phyloP scores from a whole-genome alignment of 1,140 invertebrate species.

The Macrocentrus cingulum region DNA sequence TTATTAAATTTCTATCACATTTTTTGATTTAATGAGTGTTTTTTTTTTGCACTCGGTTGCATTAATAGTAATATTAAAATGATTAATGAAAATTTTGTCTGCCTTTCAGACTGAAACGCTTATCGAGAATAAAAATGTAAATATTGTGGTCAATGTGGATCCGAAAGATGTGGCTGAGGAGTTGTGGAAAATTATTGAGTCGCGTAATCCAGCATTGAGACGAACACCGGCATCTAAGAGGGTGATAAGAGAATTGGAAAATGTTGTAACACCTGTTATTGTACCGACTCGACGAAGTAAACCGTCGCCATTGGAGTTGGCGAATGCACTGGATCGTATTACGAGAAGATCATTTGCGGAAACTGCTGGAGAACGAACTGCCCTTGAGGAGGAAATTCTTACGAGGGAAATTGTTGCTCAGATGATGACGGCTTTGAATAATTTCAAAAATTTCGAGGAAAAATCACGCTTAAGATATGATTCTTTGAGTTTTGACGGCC shows the following conservation, averaged over 20 bases:
- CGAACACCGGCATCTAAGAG: neutral
- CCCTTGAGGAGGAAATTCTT: conserved; percentile 32
- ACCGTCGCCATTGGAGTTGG: conserved; percentile 25
- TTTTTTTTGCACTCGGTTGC: too few relatives aligned
- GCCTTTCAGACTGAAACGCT: conserved; percentile 28
- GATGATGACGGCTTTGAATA: conserved; percentile 31
- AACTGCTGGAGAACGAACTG: neutral
- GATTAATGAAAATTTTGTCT: conserved; percentile 1
- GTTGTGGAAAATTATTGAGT: conserved; percentile 37
- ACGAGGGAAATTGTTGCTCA: conserved; percentile 29
- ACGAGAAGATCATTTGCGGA: conserved; percentile 25
- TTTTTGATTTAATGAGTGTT: too few relatives aligned
- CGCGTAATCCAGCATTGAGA: conserved; percentile 3
- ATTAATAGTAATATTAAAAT: too few relatives aligned
- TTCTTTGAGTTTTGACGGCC: too few relatives aligned
- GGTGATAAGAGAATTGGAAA: conserved; percentile 23
- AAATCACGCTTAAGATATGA: neutral
- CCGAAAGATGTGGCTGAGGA: conserved; percentile 33
- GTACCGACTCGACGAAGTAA: conserved; percentile 20
- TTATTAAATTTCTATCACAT: too few relatives aligned
- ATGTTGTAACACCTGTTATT: conserved; percentile 19
- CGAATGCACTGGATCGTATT: conserved; percentile 31
- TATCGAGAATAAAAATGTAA: conserved; percentile 39
- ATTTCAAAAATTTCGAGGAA: neutral
- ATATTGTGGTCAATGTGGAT: conserved; percentile 36